Base-by-base conservation (phyloP, 1,140 invertebrate species). In the Drosophila pachea region DNA sequence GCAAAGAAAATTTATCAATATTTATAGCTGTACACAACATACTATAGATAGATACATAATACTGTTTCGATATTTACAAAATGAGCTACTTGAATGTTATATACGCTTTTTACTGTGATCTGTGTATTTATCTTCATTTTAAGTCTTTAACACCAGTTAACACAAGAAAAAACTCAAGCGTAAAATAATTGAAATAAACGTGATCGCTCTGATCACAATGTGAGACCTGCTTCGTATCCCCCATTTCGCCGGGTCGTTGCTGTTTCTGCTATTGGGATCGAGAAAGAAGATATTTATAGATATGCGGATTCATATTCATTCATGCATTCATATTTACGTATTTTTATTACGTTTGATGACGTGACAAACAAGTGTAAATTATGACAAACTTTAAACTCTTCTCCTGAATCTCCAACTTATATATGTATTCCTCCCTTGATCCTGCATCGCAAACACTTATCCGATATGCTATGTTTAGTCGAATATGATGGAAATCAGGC, bases 171-270 rank as follows among this genome's bases (percentile, higher is more conserved):
- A 76, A 65, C 42, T 54, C 73, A 86, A 81, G 59, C 79, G 63
- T 6, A 86, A 54, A 69, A 68, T 42, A 63, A 55, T 48, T 61
- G 47, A 63, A 60, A 5, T 45, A 69, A 62, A 69, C 50, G 55
- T 66, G 56, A 73, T 71, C 48, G 49, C 22, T 67, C 22, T 31
- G 56, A 73, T 48, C 71, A 63, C 52, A 62, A 66, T 74, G 71
- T 38, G 54, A 74, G 75, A 92, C 91, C 91, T 92, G 91, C 89
- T 91, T 91, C 4, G 74, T 66, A 73, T 90, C 89, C 81, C 90
- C 89, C 89, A 91, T 90, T 90, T 90, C 90, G 73, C 90, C 91
- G 53, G 91, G 90, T 78, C 90, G 90, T 70, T 86, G 86, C 77
- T 88, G 87, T 78, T 90, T 91, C 87, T 84, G 89, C 90, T 91